Base-by-base conservation (phyloP, 2,113 vertebrate species). In the Taxidea taxus region DNA sequence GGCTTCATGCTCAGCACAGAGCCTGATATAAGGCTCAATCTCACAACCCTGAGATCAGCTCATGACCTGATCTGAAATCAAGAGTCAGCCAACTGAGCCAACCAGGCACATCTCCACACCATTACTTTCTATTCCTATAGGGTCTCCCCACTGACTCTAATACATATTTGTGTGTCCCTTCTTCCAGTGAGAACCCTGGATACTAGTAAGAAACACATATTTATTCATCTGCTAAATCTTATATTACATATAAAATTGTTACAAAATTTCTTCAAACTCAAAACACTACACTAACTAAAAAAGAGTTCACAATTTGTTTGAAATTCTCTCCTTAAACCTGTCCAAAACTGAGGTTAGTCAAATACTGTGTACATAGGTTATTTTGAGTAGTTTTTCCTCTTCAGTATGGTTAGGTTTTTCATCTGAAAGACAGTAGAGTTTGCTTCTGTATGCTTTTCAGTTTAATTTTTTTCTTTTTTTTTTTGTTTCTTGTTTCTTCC, bases 401-500 rank as follows among this genome's bases (percentile, higher is more conserved):
- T 81, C 6, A 54, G 13, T 90, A 39, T 66, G 39, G 15, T 81
- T 95, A 84, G 60, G 13, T 56, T 64, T 74, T 44, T 88, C 42
- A 94, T 64, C 54, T 92, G 42, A 70, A 92, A 77, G 75, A 91
- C 21, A 93, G 39, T 37, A 5, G 21, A 74, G 60, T 70, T 91
- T 92, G n/a, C 31, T 94, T 89, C 37, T 27, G 9, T 44, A 49
- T 29, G 2, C 31, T 62, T 94, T 94, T 96, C 23, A 83, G 29
- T 94, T 94, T 94, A 81, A 87, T 81, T 49, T 51, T 78, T 78
- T 60, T 60, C 85, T 80, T 74, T 90, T 51, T 54, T 54, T 51
- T 54, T 54, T 54, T 54, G 51, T 54, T 54, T 54, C 51, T 54
- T 34, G 51, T 70, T 98, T 98, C 96, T 97, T 98, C 37, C 1